These are phyloP conservation scores for Mormyrops boulengeri DNA, from an alignment of 2,797 vertebrate species.

Conservation along the genomic window DNA sequence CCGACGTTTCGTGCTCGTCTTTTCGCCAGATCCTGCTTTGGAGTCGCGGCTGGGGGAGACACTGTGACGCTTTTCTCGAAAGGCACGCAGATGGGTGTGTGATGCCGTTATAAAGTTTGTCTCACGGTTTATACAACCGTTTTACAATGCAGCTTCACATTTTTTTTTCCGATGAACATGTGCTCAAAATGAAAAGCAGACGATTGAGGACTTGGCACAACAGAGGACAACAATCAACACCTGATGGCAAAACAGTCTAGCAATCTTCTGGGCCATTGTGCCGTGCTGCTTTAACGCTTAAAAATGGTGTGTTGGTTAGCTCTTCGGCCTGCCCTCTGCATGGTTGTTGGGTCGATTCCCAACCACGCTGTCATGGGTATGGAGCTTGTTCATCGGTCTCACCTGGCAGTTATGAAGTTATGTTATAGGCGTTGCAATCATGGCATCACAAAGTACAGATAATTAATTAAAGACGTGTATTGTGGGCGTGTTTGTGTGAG, in stretches of 20 bases:
- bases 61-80: neutral
- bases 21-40: neutral
- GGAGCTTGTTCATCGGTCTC: neutral
- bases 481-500: neutral
- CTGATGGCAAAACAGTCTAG: neutral
- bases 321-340: neutral
- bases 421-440: neutral
- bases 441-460: neutral
- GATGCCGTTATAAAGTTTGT: neutral
- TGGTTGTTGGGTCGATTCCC: neutral
- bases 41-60: neutral
- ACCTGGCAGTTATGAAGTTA: neutral
- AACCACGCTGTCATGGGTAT: neutral
- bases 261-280: neutral
- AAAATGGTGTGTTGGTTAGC: neutral
- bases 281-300: neutral
- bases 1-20: neutral
- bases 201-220: neutral
- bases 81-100: neutral
- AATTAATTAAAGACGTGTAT: neutral
- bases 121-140: neutral
- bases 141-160: neutral
- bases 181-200: neutral
- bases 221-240: neutral
- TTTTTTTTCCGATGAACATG: neutral